phyloP scores from a whole-genome alignment of 2,113 vertebrate species.

The Oreochromis tanganicae region DNA sequence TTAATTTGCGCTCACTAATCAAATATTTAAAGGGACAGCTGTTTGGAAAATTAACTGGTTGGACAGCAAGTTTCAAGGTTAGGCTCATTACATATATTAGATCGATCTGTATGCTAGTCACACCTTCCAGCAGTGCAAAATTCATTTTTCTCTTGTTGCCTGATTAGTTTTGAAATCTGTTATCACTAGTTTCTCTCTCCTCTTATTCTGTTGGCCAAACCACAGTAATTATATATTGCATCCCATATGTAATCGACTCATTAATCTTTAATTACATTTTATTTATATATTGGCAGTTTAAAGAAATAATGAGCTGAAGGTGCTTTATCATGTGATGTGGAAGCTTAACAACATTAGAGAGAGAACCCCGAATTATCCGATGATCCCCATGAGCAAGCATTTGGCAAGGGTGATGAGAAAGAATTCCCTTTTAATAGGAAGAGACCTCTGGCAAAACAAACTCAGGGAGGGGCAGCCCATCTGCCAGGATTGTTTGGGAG shows the following conservation, averaged over 20 bases:
- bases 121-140: background rate
- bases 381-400: background rate
- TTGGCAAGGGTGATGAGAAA: background rate
- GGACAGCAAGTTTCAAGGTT: background rate
- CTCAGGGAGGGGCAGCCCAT: background rate
- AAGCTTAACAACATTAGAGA: background rate
- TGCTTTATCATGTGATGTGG: background rate
- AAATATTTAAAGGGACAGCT: background rate
- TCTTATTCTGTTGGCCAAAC: background rate
- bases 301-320: background rate
- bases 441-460: background rate
- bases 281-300: background rate
- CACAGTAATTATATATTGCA: fast-evolving
- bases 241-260: background rate
- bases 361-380: background rate
- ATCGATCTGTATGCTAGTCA: background rate
- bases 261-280: background rate
- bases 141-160: fast-evolving
- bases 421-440: background rate
- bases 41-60: background rate
- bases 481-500: background rate
- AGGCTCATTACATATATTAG: background rate
- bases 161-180: background rate
- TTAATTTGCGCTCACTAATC: background rate
- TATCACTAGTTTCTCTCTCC: background rate